Base-by-base conservation (phyloP, 2,888 invertebrate genomes). In the Branchipolynoe longqiensis region DNA sequence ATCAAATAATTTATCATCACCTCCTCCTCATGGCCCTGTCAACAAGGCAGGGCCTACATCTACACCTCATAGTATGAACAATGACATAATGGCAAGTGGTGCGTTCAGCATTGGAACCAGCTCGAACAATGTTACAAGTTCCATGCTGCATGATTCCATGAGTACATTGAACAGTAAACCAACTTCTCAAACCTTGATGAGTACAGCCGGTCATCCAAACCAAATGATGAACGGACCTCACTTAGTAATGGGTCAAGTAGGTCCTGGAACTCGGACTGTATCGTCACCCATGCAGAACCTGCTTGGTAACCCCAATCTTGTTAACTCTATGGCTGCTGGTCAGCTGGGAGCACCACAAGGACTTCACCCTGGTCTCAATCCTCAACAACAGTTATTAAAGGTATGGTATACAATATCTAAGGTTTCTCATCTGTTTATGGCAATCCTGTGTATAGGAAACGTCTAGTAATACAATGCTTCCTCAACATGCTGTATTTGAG, bases 201-300 rank as follows among this genome's bases (percentile, higher is more conserved):
- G 78, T 48, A 78, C 78, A 78, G 41, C 78, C 2, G 78, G 78
- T 28, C 83, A 85, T 69, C 83, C 87, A 83, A 85, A 86, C 69
- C 88, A 88, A 89, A 90, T 93, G 88, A 88, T 90, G 83, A 93
- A 93, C 90, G 93, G 93, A 87, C 93, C 92, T 82, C 91, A 90
- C 83, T 90, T 88, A 87, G 88, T 69, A 89, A 90, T 87, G 89
- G 90, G 86, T 33, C 86, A 87, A 83, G 85, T 88, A 82, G 74
- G 89, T 33, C 41, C 48, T 31, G 73, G 36, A 38, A 40, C 58
- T 64, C 85, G 74, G 59, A 64, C 69, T 86, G 86, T 56, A 28
- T 73, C 85, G 38, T 62, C 64, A n/a, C 59, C 64, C 22, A 84
- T 84, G 84, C 81, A 28, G 28, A 82, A 82, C 31, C n/a, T 82